Conservation (phyloP, 2,113 vertebrate genomes). For the Callocephalon fimbriatum region DNA sequence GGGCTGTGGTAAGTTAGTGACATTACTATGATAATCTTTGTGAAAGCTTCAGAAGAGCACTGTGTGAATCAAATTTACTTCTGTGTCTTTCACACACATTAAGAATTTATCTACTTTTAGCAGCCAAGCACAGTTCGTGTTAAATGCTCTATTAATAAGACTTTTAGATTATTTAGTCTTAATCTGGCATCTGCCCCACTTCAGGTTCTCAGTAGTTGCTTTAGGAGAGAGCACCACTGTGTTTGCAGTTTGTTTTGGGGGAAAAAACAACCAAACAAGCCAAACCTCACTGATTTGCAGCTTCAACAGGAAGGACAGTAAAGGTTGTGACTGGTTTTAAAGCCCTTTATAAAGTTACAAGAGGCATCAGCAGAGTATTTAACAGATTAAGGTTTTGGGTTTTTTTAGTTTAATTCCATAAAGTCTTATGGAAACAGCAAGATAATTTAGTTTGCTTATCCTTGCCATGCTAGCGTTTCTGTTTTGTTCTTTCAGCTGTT, state of each 20-base stretch:
- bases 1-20: not conserved
- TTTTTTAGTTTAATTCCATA: not conserved
- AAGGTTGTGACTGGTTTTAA: not conserved
- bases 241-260: not conserved
- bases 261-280: not conserved
- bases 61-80: not conserved
- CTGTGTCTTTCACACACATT: not conserved
- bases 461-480: not conserved
- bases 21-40: not conserved
- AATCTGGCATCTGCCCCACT: not conserved
- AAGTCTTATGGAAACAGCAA: accelerated
- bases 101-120: not conserved
- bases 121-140: not conserved
- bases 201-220: not conserved
- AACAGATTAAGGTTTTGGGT: not conserved
- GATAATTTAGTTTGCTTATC: not conserved
- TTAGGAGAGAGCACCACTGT: not conserved
- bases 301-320: not conserved
- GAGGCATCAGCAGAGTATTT: not conserved
- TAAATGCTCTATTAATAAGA: not conserved
- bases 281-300: not conserved
- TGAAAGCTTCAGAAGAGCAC: not conserved
- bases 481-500: not conserved
- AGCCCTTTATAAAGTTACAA: not conserved
- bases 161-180: not conserved